Conservation (phyloP, 2,888 invertebrate genomes). For the Eupithecia subumbrata region DNA sequence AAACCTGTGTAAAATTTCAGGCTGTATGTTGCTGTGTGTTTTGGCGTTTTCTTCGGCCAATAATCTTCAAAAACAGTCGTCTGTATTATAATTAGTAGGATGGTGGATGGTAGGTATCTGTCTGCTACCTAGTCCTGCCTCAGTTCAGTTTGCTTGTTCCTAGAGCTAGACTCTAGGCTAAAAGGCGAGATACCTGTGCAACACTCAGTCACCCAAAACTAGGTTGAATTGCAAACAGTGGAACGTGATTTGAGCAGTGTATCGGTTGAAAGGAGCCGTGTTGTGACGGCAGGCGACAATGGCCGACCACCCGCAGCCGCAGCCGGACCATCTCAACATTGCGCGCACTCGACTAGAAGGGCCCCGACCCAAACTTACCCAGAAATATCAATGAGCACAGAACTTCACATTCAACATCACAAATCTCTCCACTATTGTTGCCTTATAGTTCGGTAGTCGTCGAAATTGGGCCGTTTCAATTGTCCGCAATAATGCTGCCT, state of each 20-base stretch:
- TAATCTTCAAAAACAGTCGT: too few relatives aligned
- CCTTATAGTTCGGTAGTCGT: conserved; percentile 57
- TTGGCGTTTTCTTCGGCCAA: too few relatives aligned
- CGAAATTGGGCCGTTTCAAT: conserved; percentile 69
- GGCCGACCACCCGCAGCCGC: conserved; percentile 79
- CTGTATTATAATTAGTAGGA: too few relatives aligned
- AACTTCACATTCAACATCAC: conserved; percentile 52
- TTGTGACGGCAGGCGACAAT: conserved; percentile 69
- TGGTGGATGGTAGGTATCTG: background rate
- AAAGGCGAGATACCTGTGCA: background rate
- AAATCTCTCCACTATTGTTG: conserved; percentile 41
- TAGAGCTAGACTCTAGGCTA: background rate
- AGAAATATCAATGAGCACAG: conserved; percentile 67
- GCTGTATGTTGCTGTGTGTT: too few relatives aligned
- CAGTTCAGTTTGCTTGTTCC: background rate
- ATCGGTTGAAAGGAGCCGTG: conserved; percentile 52
- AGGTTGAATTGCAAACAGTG: conserved; percentile 11
- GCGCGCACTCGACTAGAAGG: conserved; percentile 71
- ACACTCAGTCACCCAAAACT: conserved; percentile 7
- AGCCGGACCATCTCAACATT: conserved; percentile 55
- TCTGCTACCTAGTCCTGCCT: background rate
- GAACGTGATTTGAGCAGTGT: conserved; percentile 21
- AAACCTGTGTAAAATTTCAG: too few relatives aligned
- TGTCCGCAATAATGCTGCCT: conserved; percentile 63
- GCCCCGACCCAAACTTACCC: conserved; percentile 53